phyloP scores from a whole-genome alignment of 2,113 vertebrate genomes.

The Choloepus hoffmanni region DNA sequence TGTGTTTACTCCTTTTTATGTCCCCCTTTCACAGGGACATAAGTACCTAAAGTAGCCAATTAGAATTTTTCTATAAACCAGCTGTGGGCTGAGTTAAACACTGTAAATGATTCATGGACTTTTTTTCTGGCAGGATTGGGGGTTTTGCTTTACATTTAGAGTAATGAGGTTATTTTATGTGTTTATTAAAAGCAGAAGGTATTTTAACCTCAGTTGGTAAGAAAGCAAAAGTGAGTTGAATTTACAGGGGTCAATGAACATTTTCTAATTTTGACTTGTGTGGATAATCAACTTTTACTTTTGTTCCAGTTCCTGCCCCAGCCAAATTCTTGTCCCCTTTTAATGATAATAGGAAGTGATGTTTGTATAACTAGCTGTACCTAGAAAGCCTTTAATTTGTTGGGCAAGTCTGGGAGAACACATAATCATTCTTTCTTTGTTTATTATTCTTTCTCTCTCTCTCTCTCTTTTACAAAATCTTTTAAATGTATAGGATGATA shows the following conservation, averaged over 20 bases:
- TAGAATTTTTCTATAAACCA: background rate
- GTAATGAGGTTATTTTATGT: background rate
- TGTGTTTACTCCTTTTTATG: background rate
- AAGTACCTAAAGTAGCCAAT: background rate
- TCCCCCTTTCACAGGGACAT: background rate
- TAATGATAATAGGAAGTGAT: background rate
- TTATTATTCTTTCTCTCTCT: background rate
- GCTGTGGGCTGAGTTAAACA: background rate
- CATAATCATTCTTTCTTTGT: background rate
- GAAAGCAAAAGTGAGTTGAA: constrained; percentile 15
- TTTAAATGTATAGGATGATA: constrained; percentile 86
- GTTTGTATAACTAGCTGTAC: background rate
- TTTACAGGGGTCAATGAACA: background rate
- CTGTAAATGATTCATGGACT: background rate
- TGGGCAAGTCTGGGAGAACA: background rate
- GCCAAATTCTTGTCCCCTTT: background rate
- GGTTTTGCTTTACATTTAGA: constrained; percentile 9
- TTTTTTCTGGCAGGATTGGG: background rate
- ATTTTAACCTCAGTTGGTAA: background rate
- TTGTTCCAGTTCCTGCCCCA: background rate
- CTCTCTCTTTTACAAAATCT: background rate
- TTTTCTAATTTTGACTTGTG: background rate
- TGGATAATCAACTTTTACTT: background rate
- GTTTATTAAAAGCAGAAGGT: background rate
- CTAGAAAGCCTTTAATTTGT: background rate